A percentile compares a stretch with the other conserved stretches of the same genome.
Evolutionary conservation across 2,113 vertebrate species (phyloP).

Genomic region (Hassar affinis): DNA sequence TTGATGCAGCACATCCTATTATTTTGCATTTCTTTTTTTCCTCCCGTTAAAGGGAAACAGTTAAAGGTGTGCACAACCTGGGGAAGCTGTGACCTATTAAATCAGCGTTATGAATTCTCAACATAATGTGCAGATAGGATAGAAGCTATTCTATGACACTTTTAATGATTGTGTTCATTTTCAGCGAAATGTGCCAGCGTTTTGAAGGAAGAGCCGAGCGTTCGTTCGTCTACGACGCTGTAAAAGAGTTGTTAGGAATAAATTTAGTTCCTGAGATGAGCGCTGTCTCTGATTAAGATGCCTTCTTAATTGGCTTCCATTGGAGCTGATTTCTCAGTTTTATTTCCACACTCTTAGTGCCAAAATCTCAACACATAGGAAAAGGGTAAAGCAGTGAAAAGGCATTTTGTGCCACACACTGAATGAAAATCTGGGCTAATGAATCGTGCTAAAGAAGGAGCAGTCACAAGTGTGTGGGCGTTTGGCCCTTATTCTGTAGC

Average conservation of each 20-base stretch:
- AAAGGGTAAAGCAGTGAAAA: neutral
- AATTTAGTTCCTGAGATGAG: neutral
- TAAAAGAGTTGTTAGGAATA: neutral
- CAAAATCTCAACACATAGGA: neutral
- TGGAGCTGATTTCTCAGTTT: neutral
- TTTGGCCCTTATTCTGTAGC: conserved; percentile 19
- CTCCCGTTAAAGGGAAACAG: neutral
- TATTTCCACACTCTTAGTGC: neutral
- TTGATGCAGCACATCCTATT: neutral
- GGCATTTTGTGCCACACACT: neutral
- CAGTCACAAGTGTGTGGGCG: conserved; percentile 20
- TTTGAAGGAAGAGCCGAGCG: neutral
- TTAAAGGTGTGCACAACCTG: neutral
- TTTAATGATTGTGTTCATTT: neutral
- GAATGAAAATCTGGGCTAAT: conserved; percentile 19
- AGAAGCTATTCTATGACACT: neutral
- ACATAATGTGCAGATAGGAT: neutral
- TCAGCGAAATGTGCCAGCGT: neutral
- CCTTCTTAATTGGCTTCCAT: no score
- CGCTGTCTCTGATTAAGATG: neutral
- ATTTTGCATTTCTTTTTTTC: neutral
- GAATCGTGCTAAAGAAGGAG: conserved; percentile 18
- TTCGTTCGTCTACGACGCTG: neutral
- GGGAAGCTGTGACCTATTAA: neutral
- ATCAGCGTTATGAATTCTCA: neutral